Conservation (phyloP, 2,797 vertebrate genomes). For the Falco columbarius region DNA sequence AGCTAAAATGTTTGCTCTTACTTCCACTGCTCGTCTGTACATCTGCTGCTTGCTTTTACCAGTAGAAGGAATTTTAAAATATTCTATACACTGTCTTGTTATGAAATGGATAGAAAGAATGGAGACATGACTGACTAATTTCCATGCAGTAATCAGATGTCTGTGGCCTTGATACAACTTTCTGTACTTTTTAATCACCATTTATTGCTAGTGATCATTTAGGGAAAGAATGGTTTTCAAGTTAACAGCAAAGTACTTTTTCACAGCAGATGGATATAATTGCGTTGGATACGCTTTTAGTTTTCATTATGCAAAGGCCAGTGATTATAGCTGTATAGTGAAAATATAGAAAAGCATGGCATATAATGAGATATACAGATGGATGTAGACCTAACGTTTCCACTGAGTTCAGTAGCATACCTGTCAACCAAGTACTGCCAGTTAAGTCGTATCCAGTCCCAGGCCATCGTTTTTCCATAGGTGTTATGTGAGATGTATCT, state of each 20-base stretch:
- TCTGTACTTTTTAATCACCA: background rate
- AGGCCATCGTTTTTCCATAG: constrained; percentile 90
- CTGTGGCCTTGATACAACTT: background rate
- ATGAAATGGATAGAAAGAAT: background rate
- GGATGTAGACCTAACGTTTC: background rate
- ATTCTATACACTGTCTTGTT: background rate
- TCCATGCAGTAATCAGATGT: background rate
- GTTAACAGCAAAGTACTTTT: background rate
- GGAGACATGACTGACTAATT: background rate
- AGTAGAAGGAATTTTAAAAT: background rate
- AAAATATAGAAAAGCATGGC: background rate
- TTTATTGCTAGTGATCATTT: background rate
- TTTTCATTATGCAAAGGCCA: background rate
- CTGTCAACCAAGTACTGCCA: constrained; percentile 92
- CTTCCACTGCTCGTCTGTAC: background rate
- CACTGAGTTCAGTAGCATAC: constrained; percentile 64
- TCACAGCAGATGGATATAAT: background rate
- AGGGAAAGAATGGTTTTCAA: background rate
- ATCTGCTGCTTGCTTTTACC: background rate
- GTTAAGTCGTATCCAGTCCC: constrained; percentile 95
- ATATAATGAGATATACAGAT: background rate
- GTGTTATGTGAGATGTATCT: constrained; percentile 89
- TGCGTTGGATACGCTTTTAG: background rate
- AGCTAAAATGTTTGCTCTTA: background rate
- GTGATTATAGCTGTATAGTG: background rate